Percentiles rank a stretch among this genome's conserved stretches.
These are phyloP conservation scores for Drosophila lacteicornis DNA, from an alignment of 1,140 invertebrate species.

Conservation along the genomic window DNA sequence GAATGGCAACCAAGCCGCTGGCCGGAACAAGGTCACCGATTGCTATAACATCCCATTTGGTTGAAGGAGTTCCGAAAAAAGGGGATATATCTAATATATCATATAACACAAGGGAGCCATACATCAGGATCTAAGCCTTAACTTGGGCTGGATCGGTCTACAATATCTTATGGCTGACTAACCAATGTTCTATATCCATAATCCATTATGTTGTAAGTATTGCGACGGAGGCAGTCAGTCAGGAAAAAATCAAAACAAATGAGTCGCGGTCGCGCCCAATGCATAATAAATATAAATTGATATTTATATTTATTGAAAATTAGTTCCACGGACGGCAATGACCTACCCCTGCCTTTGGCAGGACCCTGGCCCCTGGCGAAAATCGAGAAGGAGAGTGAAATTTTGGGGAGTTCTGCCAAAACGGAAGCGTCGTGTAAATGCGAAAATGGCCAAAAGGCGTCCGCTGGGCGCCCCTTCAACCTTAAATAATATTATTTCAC, in stretches of 20 bases:
- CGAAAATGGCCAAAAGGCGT: constrained; percentile 63
- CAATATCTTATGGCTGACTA: too few species aligned
- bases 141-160: too few species aligned
- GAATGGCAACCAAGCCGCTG: constrained; percentile 15
- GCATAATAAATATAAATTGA: constrained; percentile 64
- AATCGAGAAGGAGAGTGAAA: constrained; percentile 4
- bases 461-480: constrained; percentile 55
- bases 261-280: neutral
- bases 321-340: constrained; percentile 49
- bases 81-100: too few species aligned
- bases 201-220: constrained; percentile 5
- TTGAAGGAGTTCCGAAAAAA: neutral
- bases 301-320: constrained; percentile 68
- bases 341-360: constrained; percentile 22
- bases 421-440: constrained; percentile 65
- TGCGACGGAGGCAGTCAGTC: neutral
- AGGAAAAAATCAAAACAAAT: constrained; percentile 9
- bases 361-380: constrained; percentile 6
- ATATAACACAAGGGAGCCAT: neutral
- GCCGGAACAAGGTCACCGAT: constrained; percentile 26
- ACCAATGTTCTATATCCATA: too few species aligned
- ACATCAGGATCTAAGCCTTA: neutral
- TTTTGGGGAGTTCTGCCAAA: constrained; percentile 55
- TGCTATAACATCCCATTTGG: constrained; percentile 9
- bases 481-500: constrained; percentile 45